These are phyloP conservation scores for Stenolophus ochropezus DNA, from an alignment of 2,888 invertebrate species.

Conservation along the genomic window DNA sequence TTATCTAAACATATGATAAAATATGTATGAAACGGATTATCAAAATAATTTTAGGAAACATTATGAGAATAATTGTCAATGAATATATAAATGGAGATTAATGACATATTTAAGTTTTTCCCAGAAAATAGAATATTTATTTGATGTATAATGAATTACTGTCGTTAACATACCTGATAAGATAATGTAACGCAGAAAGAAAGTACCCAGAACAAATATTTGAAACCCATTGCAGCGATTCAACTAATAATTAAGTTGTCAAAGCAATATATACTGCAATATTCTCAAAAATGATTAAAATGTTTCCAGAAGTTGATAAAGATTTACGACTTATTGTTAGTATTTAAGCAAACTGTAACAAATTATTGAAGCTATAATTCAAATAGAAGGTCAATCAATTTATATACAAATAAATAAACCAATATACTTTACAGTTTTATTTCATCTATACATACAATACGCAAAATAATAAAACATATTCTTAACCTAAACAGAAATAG, in stretches of 20 bases:
- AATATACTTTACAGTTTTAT: not conserved
- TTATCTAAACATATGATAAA: too few relatives aligned
- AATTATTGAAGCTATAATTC: too few relatives aligned
- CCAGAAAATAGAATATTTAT: not conserved
- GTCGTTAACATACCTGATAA: not conserved
- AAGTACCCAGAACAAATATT: not conserved
- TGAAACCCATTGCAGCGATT: not conserved
- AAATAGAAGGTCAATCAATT: not conserved
- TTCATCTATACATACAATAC: not conserved
- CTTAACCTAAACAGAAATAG: constrained; percentile 5
- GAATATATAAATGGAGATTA: too few relatives aligned
- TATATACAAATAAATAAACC: not conserved
- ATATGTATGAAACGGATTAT: too few relatives aligned
- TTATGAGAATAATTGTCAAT: too few relatives aligned
- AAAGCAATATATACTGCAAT: too few relatives aligned
- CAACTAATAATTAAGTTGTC: too few relatives aligned
- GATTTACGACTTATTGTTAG: too few relatives aligned
- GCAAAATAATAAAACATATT: constrained; percentile 14
- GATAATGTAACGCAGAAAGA: not conserved
- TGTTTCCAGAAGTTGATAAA: too few relatives aligned
- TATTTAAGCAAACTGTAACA: too few relatives aligned
- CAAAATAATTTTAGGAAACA: too few relatives aligned
- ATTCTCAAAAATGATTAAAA: too few relatives aligned
- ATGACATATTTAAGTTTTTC: not conserved
- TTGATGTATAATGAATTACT: not conserved